Evolutionary conservation across 2,888 invertebrate genomes (phyloP).

Genomic region (Meloe dianella): DNA sequence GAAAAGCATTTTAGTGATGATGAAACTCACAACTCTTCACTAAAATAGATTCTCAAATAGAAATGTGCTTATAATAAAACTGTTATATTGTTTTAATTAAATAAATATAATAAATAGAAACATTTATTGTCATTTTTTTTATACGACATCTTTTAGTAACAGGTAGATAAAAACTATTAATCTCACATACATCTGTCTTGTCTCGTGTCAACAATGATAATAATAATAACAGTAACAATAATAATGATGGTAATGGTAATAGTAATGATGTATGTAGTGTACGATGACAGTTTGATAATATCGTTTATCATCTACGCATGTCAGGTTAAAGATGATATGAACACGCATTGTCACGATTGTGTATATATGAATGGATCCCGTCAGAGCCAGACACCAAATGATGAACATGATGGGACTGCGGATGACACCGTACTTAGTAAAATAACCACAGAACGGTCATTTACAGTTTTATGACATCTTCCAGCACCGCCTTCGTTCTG

Average conservation of each 20-base stretch:
- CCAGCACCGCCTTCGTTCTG: conserved; percentile 49
- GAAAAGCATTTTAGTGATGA: no score
- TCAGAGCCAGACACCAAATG: conserved; percentile 51
- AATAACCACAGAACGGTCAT: conserved; percentile 58
- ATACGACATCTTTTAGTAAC: no score
- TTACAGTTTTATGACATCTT: conserved; percentile 56
- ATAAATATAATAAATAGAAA: no score
- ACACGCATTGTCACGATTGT: conserved; percentile 39
- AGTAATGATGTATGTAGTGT: conserved; percentile 24
- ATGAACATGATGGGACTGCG: conserved; percentile 53
- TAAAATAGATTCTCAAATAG: no score
- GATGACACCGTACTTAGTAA: conserved; percentile 58
- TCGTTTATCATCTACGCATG: conserved; percentile 32
- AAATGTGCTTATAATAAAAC: no score
- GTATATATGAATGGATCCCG: conserved; percentile 35
- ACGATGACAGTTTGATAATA: conserved; percentile 31
- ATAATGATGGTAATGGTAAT: background rate
- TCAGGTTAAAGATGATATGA: conserved; percentile 22
- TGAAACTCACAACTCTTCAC: no score
- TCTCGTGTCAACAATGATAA: conserved; percentile 42
- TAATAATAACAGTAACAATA: conserved; percentile 26
- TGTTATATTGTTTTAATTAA: no score
- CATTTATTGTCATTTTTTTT: no score
- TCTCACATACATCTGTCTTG: conserved; percentile 1
- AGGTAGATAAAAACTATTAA: no score